Evolutionary conservation across 92 coral and sea anemone species (phyloP), one percentile per base, ranked within the genome.

Genomic region (Montipora capitata): DNA sequence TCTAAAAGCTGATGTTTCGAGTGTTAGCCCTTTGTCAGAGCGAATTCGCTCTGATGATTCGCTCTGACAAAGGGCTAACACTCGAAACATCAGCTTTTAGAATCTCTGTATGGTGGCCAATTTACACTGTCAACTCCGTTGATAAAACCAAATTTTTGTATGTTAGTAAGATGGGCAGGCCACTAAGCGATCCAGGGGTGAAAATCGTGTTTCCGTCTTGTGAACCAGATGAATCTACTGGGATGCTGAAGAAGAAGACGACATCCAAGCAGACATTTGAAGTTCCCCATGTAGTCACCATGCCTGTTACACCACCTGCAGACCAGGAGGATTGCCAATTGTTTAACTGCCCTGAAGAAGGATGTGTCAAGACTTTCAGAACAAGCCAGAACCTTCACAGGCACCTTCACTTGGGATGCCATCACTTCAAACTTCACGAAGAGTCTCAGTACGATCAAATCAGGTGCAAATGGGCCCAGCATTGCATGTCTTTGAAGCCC

Each of bases 371-470:
- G 68, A 35, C 61, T 5, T 85, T 41, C 58, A 12, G 41, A 39
- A 14, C 69, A 10, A 43, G 14, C 63, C 64, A 42, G 11, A 68
- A 72, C 80, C 83, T 90, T 45, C 76, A 85, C 40, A 74, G 75
- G 49, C 86, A 89, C 76, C 77, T 89, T 35, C 86, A 89, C 63
- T 17, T 74, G 17, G 89, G 90, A 71, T 48, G 73, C 57, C 93
- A 84, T 84, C 48, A 76, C 39, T 38, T 66, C 56, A 83, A 76
- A 41, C 89, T 89, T 10, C 78, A 89, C 3, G 84, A 84, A 90
- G 90, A 89, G 63, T 74, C 93, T 41, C 92, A 82, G 88, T 89
- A 82, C 2, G 88, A 88, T 74, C 58, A 76, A 3, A 89, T 77
- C 56, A 61, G 89, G 40, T 73, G 86, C 43, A 69, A 71, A 78